Conservation (phyloP, 2,113 vertebrate genomes). For the Rafetus swinhoei region DNA sequence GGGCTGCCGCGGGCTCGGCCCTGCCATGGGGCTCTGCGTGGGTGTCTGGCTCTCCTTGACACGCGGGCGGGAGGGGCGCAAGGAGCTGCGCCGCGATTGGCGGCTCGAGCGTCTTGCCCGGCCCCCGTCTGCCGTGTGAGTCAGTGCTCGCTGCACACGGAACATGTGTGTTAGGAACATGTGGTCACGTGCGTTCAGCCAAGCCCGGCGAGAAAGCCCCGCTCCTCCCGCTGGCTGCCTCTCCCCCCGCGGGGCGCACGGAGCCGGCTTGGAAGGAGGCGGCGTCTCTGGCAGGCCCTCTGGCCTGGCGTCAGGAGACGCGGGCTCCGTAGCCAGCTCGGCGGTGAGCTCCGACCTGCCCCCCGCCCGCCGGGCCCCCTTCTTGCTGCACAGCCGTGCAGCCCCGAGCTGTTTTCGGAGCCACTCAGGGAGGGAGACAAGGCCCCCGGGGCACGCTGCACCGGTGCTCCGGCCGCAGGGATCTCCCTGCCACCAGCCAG, state of each 20-base stretch:
- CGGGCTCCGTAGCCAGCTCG: not conserved
- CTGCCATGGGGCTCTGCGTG: not conserved
- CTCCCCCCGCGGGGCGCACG: not conserved
- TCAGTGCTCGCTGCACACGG: not conserved
- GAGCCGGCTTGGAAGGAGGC: not conserved
- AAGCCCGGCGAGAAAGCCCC: not conserved
- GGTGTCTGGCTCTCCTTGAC: not conserved
- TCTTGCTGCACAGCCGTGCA: too few relatives aligned
- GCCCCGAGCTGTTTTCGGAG: too few relatives aligned
- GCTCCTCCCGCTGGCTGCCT: not conserved
- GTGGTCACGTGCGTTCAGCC: not conserved
- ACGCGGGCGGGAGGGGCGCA: too few relatives aligned
- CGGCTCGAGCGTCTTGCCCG: not conserved
- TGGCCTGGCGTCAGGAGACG: not conserved
- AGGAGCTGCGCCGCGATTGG: too few relatives aligned
- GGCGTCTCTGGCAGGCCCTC: too few relatives aligned
- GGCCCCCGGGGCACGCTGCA: not conserved
- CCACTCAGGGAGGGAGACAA: not conserved
- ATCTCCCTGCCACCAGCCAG: too few relatives aligned
- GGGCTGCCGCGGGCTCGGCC: too few relatives aligned
- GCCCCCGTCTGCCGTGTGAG: not conserved
- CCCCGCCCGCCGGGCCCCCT: too few relatives aligned
- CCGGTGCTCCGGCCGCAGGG: too few relatives aligned
- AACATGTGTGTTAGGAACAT: not conserved
- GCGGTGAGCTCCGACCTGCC: not conserved